Conservation (phyloP, 2,888 invertebrate genomes). For the Adineta ricciae region DNA sequence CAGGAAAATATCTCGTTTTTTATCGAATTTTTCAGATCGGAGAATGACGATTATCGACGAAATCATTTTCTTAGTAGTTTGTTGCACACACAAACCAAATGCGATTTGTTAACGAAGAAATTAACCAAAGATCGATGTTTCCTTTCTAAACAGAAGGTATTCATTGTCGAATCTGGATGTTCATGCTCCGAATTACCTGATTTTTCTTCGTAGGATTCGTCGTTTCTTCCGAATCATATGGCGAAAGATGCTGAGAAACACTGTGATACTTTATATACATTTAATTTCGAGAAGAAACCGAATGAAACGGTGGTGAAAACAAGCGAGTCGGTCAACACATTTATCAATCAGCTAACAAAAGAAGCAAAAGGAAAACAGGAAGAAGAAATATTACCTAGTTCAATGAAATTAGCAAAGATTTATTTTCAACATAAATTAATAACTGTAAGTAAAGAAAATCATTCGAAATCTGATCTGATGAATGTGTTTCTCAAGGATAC, state of each 20-base stretch:
- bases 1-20: background rate
- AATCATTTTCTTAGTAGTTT: background rate
- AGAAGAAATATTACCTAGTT: background rate
- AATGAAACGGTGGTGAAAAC: background rate
- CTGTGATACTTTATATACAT: background rate
- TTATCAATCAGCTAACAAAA: background rate
- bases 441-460: background rate
- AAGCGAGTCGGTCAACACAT: background rate
- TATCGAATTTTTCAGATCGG: background rate
- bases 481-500: background rate
- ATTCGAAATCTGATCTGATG: no score
- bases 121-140: background rate
- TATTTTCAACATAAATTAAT: background rate
- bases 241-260: background rate
- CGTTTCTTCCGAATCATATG: background rate
- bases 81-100: background rate
- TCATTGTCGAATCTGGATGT: background rate
- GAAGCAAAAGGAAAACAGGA: background rate
- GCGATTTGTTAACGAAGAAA: background rate
- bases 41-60: background rate
- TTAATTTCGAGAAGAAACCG: background rate
- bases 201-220: background rate
- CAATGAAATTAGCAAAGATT: background rate
- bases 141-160: background rate
- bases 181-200: no score